A percentile compares a stretch with the other conserved stretches of the same genome.
These are phyloP conservation scores for Spodoptera picta DNA, from an alignment of 2,888 invertebrate species.

Conservation along the genomic window DNA sequence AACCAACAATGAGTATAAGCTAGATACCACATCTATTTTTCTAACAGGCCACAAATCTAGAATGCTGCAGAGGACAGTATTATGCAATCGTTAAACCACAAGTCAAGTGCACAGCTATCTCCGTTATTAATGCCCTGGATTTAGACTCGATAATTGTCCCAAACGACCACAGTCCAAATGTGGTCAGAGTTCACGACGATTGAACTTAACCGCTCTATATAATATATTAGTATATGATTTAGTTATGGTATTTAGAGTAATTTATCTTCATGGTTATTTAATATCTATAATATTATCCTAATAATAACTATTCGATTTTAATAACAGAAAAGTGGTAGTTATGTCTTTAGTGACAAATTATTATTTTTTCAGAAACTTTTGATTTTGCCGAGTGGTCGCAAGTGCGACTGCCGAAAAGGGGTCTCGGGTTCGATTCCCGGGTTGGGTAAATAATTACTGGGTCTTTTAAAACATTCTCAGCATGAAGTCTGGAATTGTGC, in stretches of 20 bases:
- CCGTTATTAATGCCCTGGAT: constrained; percentile 70
- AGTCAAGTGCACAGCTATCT: constrained; percentile 72
- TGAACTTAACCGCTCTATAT: constrained; percentile 46
- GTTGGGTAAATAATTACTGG: no score
- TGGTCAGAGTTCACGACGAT: constrained; percentile 63
- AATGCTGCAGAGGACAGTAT: constrained; percentile 53
- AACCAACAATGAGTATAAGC: background rate
- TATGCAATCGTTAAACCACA: constrained; percentile 62
- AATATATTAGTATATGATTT: constrained; percentile 28
- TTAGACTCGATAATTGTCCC: constrained; percentile 71
- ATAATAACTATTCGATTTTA: no score
- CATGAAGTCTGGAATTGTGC: no score
- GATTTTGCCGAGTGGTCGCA: no score
- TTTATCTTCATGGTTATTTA: background rate
- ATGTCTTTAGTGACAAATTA: no score
- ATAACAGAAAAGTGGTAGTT: no score
- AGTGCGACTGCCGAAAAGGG: no score
- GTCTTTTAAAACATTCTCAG: no score
- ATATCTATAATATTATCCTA: no score
- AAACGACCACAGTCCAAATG: constrained; percentile 56
- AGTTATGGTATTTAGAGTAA: constrained; percentile 6
- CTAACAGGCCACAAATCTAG: constrained; percentile 35
- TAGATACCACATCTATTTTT: constrained; percentile 31
- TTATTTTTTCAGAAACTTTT: no score
- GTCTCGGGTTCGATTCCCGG: no score